Percentiles rank a stretch among this genome's conserved stretches.
These are phyloP conservation scores for Sphinx pinastri DNA, from an alignment of 2,888 invertebrate genomes.

Conservation along the genomic window DNA sequence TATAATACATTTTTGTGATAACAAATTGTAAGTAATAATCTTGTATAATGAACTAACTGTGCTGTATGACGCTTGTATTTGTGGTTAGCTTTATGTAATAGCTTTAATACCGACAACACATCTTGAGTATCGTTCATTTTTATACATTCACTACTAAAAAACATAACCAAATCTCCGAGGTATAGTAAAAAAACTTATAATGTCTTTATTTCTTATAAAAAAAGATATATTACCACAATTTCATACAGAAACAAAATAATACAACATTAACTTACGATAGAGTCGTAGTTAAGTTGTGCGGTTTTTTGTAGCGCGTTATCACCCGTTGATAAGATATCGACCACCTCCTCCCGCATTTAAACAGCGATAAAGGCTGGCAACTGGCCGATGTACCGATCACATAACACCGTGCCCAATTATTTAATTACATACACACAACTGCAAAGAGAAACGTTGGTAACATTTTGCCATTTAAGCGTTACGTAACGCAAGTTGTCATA, in stretches of 20 bases:
- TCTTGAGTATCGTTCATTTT: neutral
- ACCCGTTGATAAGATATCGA: constrained; percentile 51
- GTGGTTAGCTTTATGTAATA: neutral
- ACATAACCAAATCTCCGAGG: neutral
- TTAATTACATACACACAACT: constrained; percentile 11
- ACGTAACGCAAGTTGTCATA: neutral
- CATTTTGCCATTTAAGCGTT: constrained; percentile 5
- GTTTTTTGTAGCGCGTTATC: constrained; percentile 40
- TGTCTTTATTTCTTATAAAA: neutral
- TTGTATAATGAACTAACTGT: neutral
- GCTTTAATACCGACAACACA: neutral
- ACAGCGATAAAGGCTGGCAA: constrained; percentile 43
- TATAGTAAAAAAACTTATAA: neutral
- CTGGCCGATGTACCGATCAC: constrained; percentile 7
- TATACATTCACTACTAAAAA: neutral
- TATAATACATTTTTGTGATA: neutral
- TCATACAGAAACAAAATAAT: constrained; percentile 11
- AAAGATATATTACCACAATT: neutral
- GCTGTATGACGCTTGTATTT: neutral
- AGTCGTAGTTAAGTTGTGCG: constrained; percentile 5
- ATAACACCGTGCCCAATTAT: constrained; percentile 19
- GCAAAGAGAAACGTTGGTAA: neutral
- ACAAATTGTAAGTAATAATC: neutral
- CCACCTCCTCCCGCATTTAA: constrained; percentile 42
- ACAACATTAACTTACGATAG: constrained; percentile 4